Conservation (phyloP, 2,797 vertebrate species). For the Dallia pectoralis region DNA sequence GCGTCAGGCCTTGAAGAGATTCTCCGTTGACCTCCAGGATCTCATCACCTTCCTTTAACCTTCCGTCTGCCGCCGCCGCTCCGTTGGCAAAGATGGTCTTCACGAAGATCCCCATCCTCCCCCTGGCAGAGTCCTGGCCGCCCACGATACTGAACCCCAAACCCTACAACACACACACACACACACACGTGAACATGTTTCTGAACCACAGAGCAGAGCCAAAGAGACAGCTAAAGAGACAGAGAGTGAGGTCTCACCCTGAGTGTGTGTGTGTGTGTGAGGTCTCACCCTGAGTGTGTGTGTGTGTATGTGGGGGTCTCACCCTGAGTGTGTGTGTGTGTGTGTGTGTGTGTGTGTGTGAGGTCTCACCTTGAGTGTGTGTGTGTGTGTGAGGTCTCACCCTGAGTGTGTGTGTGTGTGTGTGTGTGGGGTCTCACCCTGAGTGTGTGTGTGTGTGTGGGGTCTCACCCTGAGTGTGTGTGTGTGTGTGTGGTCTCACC, state of each 20-base stretch:
- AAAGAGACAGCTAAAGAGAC: too few relatives aligned
- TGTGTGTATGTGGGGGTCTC: too few relatives aligned
- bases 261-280: too few relatives aligned
- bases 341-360: background rate
- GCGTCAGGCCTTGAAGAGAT: conserved; percentile 84
- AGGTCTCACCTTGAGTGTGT: too few relatives aligned
- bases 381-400: background rate
- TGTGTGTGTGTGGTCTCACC: too few relatives aligned
- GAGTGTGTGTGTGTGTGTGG: background rate
- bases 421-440: background rate
- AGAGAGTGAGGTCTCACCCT: too few relatives aligned
- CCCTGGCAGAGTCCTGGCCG: conserved; percentile 92
- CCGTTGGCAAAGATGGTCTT: conserved; percentile 95
- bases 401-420: background rate
- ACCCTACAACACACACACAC: conserved; percentile 91
- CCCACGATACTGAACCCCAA: conserved; percentile 97
- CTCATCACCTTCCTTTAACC: conserved; percentile 92
- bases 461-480: too few relatives aligned
- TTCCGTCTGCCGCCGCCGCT: conserved; percentile 90
- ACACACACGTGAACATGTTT: conserved; percentile 90
- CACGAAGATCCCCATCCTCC: conserved; percentile 96
- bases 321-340: too few relatives aligned
- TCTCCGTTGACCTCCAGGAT: conserved; percentile 88
- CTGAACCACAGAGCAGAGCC: conserved; percentile 42
- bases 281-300: too few relatives aligned